A percentile compares a stretch with the other conserved stretches of the same genome.
Evolutionary conservation across 2,888 invertebrate species (phyloP).

Genomic region (Ptychoptera contaminata): DNA sequence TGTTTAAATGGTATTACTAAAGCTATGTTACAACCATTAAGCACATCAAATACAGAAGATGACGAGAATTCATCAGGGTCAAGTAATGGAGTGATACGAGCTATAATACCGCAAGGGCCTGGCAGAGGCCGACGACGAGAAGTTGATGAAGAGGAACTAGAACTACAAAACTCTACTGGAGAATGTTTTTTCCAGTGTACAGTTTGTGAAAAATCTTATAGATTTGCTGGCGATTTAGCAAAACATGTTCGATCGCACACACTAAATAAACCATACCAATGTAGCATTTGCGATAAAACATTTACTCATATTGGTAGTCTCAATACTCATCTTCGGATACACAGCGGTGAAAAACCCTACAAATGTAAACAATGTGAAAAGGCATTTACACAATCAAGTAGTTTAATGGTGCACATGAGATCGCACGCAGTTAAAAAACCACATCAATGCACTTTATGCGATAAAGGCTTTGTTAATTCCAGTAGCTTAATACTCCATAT

Average conservation of each 20-base stretch:
- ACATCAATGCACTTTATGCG: slow-evolving; percentile 27
- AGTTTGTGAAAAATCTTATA: slow-evolving; percentile 25
- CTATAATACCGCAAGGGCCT: slow-evolving; percentile 2
- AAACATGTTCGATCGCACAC: slow-evolving; percentile 31
- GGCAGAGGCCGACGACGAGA: slow-evolving; percentile 8
- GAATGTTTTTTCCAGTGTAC: slow-evolving; percentile 8
- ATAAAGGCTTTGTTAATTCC: slow-evolving; percentile 30
- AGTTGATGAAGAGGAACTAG: slow-evolving; percentile 1
- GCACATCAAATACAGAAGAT: slow-evolving; percentile 4
- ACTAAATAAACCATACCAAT: slow-evolving; percentile 29
- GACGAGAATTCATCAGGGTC: slow-evolving; percentile 10
- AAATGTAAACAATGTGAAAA: slow-evolving; percentile 30
- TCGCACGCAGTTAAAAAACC: slow-evolving; percentile 28
- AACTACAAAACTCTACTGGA: background rate
- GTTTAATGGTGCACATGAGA: slow-evolving; percentile 29
- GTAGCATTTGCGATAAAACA: slow-evolving; percentile 29
- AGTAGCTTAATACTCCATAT: slow-evolving; percentile 25
- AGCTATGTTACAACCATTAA: background rate
- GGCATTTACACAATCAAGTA: slow-evolving; percentile 30
- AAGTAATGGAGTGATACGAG: slow-evolving; percentile 4
- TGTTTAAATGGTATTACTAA: background rate
- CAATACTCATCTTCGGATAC: slow-evolving; percentile 30
- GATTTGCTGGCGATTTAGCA: slow-evolving; percentile 30
- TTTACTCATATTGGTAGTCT: slow-evolving; percentile 31
- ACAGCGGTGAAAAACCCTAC: slow-evolving; percentile 30